Evolutionary conservation across 2,888 invertebrate genomes (phyloP).

Genomic region (Troides oblongomaculatus): DNA sequence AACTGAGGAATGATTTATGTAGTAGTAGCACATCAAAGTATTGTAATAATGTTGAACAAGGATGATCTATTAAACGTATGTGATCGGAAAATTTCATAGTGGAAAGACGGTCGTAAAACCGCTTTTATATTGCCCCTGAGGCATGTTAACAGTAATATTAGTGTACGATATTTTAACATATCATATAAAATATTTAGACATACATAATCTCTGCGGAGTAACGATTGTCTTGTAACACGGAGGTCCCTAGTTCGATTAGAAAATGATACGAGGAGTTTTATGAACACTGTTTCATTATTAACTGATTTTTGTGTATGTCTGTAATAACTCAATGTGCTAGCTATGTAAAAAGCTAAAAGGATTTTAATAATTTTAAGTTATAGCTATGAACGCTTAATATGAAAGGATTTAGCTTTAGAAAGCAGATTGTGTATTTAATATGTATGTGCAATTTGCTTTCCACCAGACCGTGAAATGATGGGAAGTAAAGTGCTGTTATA

Average conservation of each 20-base stretch:
- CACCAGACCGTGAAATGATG: constrained; percentile 16
- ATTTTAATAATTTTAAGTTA: no score
- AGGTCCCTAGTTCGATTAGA: no score
- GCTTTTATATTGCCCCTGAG: neutral
- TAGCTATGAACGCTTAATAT: no score
- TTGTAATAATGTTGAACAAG: constrained; percentile 1
- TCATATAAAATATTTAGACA: neutral
- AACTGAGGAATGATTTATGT: neutral
- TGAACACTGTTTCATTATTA: no score
- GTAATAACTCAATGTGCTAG: no score
- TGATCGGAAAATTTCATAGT: neutral
- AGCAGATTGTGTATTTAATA: constrained; percentile 10
- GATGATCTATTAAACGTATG: constrained; percentile 6
- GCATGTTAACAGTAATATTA: constrained; percentile 1
- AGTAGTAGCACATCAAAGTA: neutral
- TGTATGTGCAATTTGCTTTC: constrained; percentile 20
- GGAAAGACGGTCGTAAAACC: neutral
- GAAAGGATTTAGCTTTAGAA: neutral
- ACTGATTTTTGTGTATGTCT: no score
- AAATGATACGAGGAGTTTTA: no score
- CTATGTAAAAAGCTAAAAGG: no score
- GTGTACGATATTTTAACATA: neutral
- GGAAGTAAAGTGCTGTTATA: neutral
- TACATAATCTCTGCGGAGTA: neutral
- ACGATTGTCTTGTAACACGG: no score